These are phyloP conservation scores for Callinectes sapidus DNA, from an alignment of 2,888 invertebrate genomes.

Conservation along the genomic window DNA sequence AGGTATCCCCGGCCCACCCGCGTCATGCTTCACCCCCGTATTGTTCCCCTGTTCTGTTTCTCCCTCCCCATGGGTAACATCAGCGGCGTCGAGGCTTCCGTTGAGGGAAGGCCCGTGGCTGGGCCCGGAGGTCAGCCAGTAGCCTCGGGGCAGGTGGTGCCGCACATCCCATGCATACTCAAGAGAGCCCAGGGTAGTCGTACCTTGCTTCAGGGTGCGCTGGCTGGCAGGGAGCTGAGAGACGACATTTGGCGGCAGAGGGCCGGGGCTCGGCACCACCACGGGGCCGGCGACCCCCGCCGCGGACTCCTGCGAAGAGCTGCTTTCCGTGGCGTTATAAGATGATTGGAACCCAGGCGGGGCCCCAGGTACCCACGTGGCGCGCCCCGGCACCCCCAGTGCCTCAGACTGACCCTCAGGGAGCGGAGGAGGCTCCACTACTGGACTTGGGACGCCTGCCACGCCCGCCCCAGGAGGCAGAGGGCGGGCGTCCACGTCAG, in stretches of 20 bases:
- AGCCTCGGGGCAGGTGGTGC: conserved; percentile 54
- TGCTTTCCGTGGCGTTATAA: background rate
- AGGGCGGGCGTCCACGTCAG: background rate
- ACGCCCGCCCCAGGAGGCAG: background rate
- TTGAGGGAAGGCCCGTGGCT: background rate
- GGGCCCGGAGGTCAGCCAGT: conserved; percentile 51
- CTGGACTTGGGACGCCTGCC: background rate
- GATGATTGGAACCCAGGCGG: conserved; percentile 56
- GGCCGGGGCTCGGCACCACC: conserved; percentile 35
- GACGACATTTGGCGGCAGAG: background rate
- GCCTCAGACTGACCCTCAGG: background rate
- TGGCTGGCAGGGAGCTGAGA: background rate
- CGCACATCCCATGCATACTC: conserved; percentile 57
- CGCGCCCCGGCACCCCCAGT: conserved; percentile 61
- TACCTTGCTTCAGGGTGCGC: conserved; percentile 52
- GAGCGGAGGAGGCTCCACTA: background rate
- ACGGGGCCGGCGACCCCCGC: conserved; percentile 13
- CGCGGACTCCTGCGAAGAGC: conserved; percentile 7
- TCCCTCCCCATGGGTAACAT: conserved; percentile 12
- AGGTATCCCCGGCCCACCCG: conserved; percentile 24
- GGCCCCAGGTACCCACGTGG: conserved; percentile 64
- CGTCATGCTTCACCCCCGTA: conserved; percentile 38
- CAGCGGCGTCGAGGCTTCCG: background rate
- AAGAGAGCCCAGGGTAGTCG: background rate
- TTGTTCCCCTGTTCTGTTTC: background rate